Evolutionary conservation across 2,113 vertebrate genomes (phyloP).

Genomic region (Actenoides hombroni): DNA sequence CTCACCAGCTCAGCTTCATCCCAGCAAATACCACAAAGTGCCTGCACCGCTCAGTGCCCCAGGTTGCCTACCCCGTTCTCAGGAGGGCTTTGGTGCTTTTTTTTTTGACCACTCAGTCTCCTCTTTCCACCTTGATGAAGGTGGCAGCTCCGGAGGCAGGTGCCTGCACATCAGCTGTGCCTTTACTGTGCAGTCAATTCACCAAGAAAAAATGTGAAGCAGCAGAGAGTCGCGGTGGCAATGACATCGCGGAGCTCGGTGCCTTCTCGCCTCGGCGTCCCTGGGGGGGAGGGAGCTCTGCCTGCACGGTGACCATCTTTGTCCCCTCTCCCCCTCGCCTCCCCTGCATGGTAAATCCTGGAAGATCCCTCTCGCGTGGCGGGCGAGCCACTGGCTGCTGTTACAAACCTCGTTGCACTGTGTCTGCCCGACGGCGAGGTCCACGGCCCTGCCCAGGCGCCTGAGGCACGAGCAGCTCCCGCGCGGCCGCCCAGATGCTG

Average conservation of each 20-base stretch:
- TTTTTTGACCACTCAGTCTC: background rate
- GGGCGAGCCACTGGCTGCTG: background rate
- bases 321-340: background rate
- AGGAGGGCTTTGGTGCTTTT: constrained; percentile 10
- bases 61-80: background rate
- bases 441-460: fast-evolving
- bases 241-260: fast-evolving
- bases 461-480: background rate
- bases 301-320: background rate
- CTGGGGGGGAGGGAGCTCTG: background rate
- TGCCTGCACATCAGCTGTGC: background rate
- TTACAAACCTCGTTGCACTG: background rate
- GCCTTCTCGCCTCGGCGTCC: fast-evolving
- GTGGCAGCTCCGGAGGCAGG: background rate
- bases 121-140: background rate
- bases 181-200: background rate
- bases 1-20: background rate
- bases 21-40: background rate
- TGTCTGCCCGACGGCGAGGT: background rate
- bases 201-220: constrained; percentile 2
- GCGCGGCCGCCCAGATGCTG: fast-evolving
- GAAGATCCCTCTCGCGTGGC: background rate
- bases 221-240: fast-evolving
- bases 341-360: background rate
- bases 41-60: background rate